Base-by-base conservation (phyloP, 2,113 vertebrate species). In the Enhydra lutris region DNA sequence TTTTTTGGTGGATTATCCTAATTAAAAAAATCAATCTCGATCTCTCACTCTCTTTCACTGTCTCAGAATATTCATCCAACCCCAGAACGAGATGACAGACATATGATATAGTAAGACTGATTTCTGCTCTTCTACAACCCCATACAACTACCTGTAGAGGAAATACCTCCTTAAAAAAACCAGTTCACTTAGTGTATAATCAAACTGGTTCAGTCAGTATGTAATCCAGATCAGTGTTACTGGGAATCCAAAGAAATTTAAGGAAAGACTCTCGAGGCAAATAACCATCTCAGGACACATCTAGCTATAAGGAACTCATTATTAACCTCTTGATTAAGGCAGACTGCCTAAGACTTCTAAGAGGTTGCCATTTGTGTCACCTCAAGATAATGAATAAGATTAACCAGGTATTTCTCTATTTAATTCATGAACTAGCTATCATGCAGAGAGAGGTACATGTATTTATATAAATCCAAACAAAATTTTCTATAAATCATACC, bases 381-480 rank as follows among this genome's bases (percentile, higher is more conserved):
- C 57, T 94, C 26, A 45, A 89, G 45, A 55, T 95, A 52, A 91
- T 86, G 84, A 87, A 61, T 80, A 82, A 73, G 31, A 23, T 74
- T 79, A 81, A 52, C 52, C 31, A 50, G n/a, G 42, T 78, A 86
- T 73, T 59, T 91, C 95, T 89, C 45, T 91, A 69, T 67, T 80
- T 80, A 79, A 95, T 74, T 91, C 47, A 50, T 69, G 29, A 95
- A 83, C 52, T 94, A 94, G 15, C 31, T 91, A 36, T 89, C 47
- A 83, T 67, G 61, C 47, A 79, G 34, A 86, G 34, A 96, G 26
- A 79, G 67, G 18, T 7, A 20, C 67, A 36, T 90, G 55, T 39
- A 86, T 65, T 81, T 78, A 50, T 17, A 95, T 34, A 92, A 86
- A 39, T 20, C 74, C 57, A 94, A 90, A 76, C 31, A 34, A 55